These are phyloP conservation scores for Sterrhoptilus dennistouni DNA, from an alignment of 2,113 vertebrate genomes.

Conservation along the genomic window DNA sequence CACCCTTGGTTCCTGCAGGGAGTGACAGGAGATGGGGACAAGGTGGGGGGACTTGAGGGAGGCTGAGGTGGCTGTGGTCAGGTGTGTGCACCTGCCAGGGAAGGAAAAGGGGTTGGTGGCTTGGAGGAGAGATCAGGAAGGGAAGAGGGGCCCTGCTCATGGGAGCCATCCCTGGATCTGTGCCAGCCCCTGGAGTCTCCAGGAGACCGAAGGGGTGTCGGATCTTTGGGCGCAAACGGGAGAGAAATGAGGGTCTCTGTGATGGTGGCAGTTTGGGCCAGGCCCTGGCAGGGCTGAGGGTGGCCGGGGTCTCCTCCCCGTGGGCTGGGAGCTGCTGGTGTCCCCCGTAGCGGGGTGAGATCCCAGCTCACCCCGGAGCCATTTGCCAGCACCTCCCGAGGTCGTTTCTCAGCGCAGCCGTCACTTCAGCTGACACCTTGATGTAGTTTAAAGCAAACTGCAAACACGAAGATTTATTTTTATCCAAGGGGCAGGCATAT, in stretches of 20 bases:
- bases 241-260: neutral
- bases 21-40: neutral
- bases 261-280: neutral
- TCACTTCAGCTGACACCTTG: constrained; percentile 49
- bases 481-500: neutral
- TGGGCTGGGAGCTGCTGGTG: neutral
- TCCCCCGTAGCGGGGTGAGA: rapidly evolving
- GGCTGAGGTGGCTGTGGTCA: rapidly evolving
- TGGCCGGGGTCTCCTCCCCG: rapidly evolving
- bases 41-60: rapidly evolving
- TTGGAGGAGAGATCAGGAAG: too few relatives aligned
- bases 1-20: neutral
- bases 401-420: constrained; percentile 23
- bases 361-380: neutral
- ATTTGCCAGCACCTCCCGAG: neutral
- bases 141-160: neutral
- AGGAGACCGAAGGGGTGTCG: neutral
- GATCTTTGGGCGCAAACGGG: neutral
- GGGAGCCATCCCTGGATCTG: neutral
- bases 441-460: constrained; percentile 50
- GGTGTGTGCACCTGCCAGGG: neutral
- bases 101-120: neutral
- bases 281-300: neutral
- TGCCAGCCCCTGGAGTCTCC: rapidly evolving
- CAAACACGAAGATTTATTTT: constrained; percentile 49